Conservation (phyloP, 2,113 vertebrate species). For the Trachemys scripta region DNA sequence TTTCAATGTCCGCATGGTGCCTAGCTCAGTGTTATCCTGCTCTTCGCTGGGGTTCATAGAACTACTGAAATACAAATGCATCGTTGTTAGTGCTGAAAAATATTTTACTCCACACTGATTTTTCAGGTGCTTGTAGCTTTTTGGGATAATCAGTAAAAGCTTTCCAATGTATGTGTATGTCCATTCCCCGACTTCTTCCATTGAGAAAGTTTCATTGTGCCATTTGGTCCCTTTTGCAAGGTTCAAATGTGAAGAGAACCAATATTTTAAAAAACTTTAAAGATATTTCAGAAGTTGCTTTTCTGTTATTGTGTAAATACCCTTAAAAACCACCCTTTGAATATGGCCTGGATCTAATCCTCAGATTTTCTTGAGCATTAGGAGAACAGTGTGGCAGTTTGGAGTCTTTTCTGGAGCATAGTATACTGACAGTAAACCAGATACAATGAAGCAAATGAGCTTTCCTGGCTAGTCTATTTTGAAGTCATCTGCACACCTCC, state of each 20-base stretch:
- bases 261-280: neutral
- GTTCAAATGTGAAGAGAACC: neutral
- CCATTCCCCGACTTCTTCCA: neutral
- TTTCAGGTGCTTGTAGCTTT: neutral
- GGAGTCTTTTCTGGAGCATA: neutral
- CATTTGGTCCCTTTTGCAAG: neutral
- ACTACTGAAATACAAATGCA: neutral
- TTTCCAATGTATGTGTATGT: neutral
- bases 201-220: slow-evolving; percentile 16
- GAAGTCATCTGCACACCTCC: slow-evolving; percentile 27
- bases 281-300: neutral
- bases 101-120: neutral
- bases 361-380: neutral
- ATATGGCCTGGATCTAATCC: neutral
- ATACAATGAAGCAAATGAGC: neutral
- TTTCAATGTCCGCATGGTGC: neutral
- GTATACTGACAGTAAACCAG: neutral
- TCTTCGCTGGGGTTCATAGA: neutral
- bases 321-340: neutral
- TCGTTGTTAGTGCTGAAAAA: neutral
- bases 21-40: neutral
- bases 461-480: neutral
- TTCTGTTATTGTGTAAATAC: neutral
- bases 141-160: neutral
- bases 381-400: neutral